Percentiles rank a stretch among this genome's conserved stretches.
Evolutionary conservation across 2,888 invertebrate genomes (phyloP).

Genomic region (Gandaritis pyraliata): DNA sequence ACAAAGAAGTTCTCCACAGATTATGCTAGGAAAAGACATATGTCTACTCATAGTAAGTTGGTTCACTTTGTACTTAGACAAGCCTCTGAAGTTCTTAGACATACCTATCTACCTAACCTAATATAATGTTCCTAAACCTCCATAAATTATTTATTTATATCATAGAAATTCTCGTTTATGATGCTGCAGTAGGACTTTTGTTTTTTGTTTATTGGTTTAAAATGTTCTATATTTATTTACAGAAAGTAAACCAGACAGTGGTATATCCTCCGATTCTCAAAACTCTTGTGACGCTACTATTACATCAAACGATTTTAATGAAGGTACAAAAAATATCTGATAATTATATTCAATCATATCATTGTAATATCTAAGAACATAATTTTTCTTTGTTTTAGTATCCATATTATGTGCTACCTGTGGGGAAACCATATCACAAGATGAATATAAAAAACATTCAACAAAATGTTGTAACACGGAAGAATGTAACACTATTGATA

Average conservation of each 20-base stretch:
- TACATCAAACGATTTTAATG: conserved; percentile 11
- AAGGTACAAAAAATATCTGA: conserved; percentile 35
- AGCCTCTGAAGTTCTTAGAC: too few species aligned
- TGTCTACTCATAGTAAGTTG: conserved; percentile 64
- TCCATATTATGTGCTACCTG: conserved; percentile 21
- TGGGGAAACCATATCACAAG: conserved; percentile 25
- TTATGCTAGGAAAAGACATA: conserved; percentile 65
- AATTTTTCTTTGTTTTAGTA: conserved; percentile 30
- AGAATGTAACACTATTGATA: background rate
- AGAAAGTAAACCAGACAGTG: conserved; percentile 54
- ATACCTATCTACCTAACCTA: too few species aligned
- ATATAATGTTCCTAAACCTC: too few species aligned
- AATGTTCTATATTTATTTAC: conserved; percentile 35
- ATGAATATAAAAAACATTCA: conserved; percentile 18
- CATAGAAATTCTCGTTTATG: too few species aligned
- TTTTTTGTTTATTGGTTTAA: background rate
- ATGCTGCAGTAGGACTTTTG: too few species aligned
- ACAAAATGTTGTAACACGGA: conserved; percentile 10
- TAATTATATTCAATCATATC: background rate
- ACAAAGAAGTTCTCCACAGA: conserved; percentile 63
- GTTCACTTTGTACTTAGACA: background rate
- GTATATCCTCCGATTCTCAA: conserved; percentile 54
- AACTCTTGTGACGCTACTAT: conserved; percentile 46
- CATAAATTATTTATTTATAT: too few species aligned
- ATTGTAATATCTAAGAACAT: background rate